Conservation (phyloP, 2,888 invertebrate species). For the Linyphia triangularis region DNA sequence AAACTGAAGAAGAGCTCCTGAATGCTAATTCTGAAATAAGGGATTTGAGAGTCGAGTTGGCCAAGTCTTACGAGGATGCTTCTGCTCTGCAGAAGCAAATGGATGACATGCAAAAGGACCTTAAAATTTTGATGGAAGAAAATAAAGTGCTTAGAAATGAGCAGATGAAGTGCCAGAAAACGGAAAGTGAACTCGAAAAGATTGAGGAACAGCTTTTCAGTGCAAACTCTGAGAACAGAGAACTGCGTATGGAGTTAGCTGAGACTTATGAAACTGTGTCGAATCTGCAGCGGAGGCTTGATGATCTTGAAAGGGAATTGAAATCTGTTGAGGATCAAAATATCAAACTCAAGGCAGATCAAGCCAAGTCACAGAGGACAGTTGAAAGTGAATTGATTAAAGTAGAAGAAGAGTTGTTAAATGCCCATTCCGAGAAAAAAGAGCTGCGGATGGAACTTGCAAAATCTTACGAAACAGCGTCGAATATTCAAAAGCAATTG, state of each 20-base stretch:
- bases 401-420: constrained; percentile 69
- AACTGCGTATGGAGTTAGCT: constrained; percentile 67
- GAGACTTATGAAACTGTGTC: constrained; percentile 74
- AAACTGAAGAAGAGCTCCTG: constrained; percentile 70
- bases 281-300: constrained; percentile 70
- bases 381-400: constrained; percentile 73
- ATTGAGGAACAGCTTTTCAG: constrained; percentile 68
- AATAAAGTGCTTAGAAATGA: constrained; percentile 74
- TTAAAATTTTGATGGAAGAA: constrained; percentile 73
- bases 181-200: constrained; percentile 66
- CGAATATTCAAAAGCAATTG: constrained; percentile 66
- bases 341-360: constrained; percentile 65
- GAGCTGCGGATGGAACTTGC: constrained; percentile 69
- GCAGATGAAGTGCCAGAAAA: constrained; percentile 68
- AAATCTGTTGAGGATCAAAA: constrained; percentile 68
- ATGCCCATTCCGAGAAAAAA: constrained; percentile 72
- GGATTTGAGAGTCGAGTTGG: constrained; percentile 71
- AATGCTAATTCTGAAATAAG: constrained; percentile 73
- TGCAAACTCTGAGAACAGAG: constrained; percentile 71
- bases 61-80: constrained; percentile 69
- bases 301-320: constrained; percentile 69
- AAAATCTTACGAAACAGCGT: constrained; percentile 70
- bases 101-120: constrained; percentile 70
- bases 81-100: constrained; percentile 66
- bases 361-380: constrained; percentile 71